phyloP scores from a whole-genome alignment of 2,797 vertebrate species.

The Buceros bicornis region DNA sequence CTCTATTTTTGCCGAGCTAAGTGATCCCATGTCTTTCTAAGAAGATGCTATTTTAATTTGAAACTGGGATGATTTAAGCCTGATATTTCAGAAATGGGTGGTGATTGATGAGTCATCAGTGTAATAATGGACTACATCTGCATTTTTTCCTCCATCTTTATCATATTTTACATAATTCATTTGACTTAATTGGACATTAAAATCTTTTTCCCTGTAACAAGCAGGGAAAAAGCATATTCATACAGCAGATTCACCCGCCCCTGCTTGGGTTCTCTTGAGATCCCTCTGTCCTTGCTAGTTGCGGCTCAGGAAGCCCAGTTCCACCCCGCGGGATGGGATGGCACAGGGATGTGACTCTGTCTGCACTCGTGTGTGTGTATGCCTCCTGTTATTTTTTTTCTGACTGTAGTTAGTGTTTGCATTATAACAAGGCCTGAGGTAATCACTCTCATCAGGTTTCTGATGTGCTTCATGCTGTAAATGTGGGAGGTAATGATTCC shows the following conservation, averaged over 20 bases:
- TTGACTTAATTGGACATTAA: slow-evolving; percentile 40
- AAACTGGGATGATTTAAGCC: slow-evolving; percentile 13
- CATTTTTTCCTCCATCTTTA: slow-evolving; percentile 22
- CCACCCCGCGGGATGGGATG: fast-evolving
- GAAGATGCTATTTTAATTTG: slow-evolving; percentile 32
- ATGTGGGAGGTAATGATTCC: slow-evolving; percentile 3
- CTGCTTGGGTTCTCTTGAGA: background rate
- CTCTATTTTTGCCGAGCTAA: background rate
- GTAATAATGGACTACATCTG: slow-evolving; percentile 59
- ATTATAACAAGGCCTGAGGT: background rate
- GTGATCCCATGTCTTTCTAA: slow-evolving; percentile 4
- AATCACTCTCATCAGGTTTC: background rate
- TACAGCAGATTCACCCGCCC: background rate
- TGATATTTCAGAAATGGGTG: slow-evolving; percentile 40
- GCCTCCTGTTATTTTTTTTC: background rate
- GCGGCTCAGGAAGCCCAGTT: background rate
- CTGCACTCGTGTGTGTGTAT: fast-evolving
- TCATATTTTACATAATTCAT: slow-evolving; percentile 50
- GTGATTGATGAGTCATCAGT: slow-evolving; percentile 60
- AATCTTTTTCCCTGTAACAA: background rate
- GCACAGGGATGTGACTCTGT: background rate
- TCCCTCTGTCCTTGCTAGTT: background rate
- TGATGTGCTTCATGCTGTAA: background rate
- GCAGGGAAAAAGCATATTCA: too few species aligned
- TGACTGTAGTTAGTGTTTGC: background rate